phyloP scores from a whole-genome alignment of 2,113 vertebrate species.

The Passer montanus region DNA sequence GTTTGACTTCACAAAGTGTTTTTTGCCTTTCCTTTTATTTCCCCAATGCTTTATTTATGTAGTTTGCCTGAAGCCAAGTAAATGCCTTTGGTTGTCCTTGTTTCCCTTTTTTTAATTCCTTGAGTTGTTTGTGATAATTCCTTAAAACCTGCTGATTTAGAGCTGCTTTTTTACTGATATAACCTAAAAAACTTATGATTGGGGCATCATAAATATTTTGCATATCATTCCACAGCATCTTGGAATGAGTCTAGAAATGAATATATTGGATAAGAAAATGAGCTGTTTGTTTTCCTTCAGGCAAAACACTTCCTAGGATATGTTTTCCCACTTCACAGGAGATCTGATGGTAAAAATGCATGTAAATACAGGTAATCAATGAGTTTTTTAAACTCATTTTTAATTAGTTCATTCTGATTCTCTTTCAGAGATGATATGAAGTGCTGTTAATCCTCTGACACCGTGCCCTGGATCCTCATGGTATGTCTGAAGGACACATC shows the following conservation, averaged over 20 bases:
- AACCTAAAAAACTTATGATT: background rate
- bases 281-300: background rate
- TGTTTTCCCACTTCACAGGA: background rate
- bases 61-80: background rate
- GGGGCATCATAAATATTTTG: background rate
- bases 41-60: background rate
- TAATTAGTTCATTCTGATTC: background rate
- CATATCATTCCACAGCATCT: accelerated
- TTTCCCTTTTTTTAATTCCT: background rate
- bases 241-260: background rate
- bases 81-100: background rate
- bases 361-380: background rate
- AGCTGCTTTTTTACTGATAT: background rate
- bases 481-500: constrained; percentile 33
- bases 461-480: background rate
- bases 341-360: background rate
- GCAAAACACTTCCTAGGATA: background rate
- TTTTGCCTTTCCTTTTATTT: background rate
- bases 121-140: background rate
- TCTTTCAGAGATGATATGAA: constrained; percentile 11
- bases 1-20: background rate
- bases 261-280: background rate
- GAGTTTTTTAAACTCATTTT: background rate
- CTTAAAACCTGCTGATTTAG: background rate
- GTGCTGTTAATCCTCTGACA: background rate